Evolutionary conservation across 1,140 invertebrate genomes (phyloP), one percentile per base, ranked within the genome.

Genomic region (Nylanderia fulva): DNA sequence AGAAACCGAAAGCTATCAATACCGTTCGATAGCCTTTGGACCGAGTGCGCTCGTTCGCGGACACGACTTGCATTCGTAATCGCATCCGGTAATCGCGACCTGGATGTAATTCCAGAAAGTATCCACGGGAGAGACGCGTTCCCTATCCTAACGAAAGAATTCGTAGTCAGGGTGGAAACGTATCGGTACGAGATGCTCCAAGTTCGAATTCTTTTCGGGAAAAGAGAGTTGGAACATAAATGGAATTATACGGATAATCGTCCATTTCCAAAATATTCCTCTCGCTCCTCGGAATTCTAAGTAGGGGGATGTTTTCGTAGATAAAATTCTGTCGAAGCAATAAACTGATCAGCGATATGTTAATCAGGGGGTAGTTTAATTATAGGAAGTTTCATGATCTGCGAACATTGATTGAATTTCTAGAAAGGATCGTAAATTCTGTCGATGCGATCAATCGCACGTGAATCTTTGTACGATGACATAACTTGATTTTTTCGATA

Each of bases 11-110:
- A 58, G 36, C 27, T 72, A 72, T 82, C 77, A 42, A 82, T 82
- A 82, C 45, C 45, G 60, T 82, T 82, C 48, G 27, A 5, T 24
- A n/a, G 52, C 21, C 63, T 9, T 11, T 18, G 45, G 42, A 42
- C 8, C 52, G 52, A 72, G 21, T n/a, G n/a, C n/a, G n/a, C 11
- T 82, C 52, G 36, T 29, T 80, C 77, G 66, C 66, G 7, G 27
- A 82, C 77, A 52, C 54, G 36, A 21, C 2, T 60, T 27, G 77
- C 66, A 82, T 82, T 60, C 13, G 77, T 82, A 33, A 82, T 82
- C 52, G 52, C n/a, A 82, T 82, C 24, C 24, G 64, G 64, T 71
- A 80, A 80, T 80, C 63, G 48, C 77, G 36, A 58, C 4, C 36
- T 71, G 52, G 27, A 33, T 27, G 24, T 82, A 71, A 82, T 82